Conservation (phyloP, 30 jellyfish, hydroid and myxozoan species). For the Catostylus mosaicus region DNA sequence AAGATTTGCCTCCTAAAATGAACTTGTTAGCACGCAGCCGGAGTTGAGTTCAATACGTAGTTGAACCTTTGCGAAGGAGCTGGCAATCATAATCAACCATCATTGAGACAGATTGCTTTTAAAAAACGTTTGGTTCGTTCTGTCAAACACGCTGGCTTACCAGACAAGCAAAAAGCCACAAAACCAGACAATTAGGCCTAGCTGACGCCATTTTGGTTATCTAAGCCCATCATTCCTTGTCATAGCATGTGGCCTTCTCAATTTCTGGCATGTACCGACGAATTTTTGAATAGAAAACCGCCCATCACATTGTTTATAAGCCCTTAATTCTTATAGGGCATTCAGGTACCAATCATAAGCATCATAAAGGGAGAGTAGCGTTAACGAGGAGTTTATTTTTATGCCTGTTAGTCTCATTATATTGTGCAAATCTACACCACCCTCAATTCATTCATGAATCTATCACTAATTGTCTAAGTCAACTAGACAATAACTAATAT, state of each 20-base stretch:
- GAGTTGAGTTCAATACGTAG: no score
- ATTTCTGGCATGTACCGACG: neutral
- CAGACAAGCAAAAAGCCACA: no score
- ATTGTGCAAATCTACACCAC: no score
- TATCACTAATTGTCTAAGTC: neutral
- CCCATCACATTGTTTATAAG: neutral
- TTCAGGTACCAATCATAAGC: neutral
- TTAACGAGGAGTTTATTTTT: neutral
- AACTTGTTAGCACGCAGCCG: no score
- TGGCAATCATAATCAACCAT: no score
- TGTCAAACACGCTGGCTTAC: no score
- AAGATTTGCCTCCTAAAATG: no score
- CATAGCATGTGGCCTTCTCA: neutral
- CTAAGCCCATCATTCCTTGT: neutral
- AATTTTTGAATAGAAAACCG: neutral
- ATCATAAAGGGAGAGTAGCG: neutral
- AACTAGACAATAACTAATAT: no score
- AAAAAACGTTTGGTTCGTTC: no score
- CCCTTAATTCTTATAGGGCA: neutral
- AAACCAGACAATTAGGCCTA: neutral
- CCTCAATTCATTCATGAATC: neutral
- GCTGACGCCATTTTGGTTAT: neutral
- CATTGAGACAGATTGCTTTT: no score
- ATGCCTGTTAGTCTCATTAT: neutral
- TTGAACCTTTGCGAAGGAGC: no score